Evolutionary conservation across 2,888 invertebrate genomes (phyloP).

Genomic region (Lordiphosa andalusiaca): DNA sequence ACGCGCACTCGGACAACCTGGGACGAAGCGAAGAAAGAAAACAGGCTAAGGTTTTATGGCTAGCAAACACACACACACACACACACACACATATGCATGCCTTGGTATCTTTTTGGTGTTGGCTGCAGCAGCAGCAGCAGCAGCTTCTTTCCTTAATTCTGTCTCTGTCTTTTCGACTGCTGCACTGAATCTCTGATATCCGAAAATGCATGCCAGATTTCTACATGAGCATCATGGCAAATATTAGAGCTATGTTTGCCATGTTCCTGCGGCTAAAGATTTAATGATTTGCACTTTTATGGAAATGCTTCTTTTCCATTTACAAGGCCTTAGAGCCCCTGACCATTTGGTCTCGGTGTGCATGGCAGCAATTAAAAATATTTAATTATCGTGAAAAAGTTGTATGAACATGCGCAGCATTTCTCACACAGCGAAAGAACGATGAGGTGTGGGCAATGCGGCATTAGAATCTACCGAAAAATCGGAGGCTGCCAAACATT

Average conservation of each 20-base stretch:
- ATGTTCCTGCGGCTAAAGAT: constrained; percentile 63
- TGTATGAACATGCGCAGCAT: constrained; percentile 72
- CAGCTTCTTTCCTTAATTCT: constrained; percentile 62
- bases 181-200: constrained; percentile 75
- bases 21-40: constrained; percentile 55
- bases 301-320: constrained; percentile 57
- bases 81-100: constrained; percentile 15
- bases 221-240: constrained; percentile 64
- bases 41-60: constrained; percentile 70
- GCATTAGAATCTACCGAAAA: constrained; percentile 62
- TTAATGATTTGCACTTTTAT: constrained; percentile 75
- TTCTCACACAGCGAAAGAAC: constrained; percentile 52
- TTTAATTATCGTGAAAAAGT: constrained; percentile 75
- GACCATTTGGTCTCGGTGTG: constrained; percentile 39
- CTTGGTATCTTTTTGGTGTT: constrained; percentile 42
- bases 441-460: constrained; percentile 25
- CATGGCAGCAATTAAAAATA: constrained; percentile 74
- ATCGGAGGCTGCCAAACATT: constrained; percentile 58
- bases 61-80: constrained; percentile 56
- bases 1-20: constrained; percentile 18
- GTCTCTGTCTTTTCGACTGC: constrained; percentile 41
- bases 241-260: constrained; percentile 71
- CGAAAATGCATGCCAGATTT: constrained; percentile 72
- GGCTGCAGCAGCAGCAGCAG: constrained; percentile 13
- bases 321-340: too few relatives aligned